phyloP scores from a whole-genome alignment of 2,888 invertebrate genomes.

The Slavum lentiscoides region DNA sequence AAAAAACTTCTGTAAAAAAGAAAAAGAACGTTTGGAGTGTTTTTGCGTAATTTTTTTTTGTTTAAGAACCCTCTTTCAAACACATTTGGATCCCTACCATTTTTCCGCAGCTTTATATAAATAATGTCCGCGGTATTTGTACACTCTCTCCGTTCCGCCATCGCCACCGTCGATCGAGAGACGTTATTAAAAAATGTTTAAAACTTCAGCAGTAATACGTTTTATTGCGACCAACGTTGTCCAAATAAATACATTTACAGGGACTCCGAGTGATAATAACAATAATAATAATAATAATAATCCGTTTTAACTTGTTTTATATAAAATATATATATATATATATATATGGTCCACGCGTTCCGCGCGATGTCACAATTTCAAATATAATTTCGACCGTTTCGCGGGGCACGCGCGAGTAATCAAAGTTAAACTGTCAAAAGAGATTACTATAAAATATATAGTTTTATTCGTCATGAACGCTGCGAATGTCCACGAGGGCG shows the following conservation, averaged over 20 bases:
- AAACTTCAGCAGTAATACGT: constrained; percentile 7
- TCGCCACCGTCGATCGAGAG: background rate
- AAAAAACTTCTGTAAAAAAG: no score
- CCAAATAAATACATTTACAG: background rate
- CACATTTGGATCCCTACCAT: background rate
- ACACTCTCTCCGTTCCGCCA: background rate
- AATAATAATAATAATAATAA: background rate
- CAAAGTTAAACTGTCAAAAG: constrained; percentile 17
- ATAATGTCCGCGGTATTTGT: background rate
- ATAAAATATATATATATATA: background rate
- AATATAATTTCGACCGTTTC: constrained; percentile 17
- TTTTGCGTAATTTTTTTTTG: background rate
- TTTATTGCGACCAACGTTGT: background rate
- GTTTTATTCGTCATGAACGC: background rate
- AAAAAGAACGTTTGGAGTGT: no score
- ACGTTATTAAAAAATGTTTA: constrained; percentile 4
- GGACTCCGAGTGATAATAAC: background rate
- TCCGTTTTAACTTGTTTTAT: background rate
- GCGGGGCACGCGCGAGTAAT: background rate
- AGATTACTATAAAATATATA: background rate
- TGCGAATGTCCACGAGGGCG: background rate
- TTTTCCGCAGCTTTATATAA: background rate
- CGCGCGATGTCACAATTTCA: background rate
- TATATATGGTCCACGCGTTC: background rate
- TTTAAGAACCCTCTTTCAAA: background rate